Conservation (phyloP, 2,888 invertebrate species). For the Mantis religiosa region DNA sequence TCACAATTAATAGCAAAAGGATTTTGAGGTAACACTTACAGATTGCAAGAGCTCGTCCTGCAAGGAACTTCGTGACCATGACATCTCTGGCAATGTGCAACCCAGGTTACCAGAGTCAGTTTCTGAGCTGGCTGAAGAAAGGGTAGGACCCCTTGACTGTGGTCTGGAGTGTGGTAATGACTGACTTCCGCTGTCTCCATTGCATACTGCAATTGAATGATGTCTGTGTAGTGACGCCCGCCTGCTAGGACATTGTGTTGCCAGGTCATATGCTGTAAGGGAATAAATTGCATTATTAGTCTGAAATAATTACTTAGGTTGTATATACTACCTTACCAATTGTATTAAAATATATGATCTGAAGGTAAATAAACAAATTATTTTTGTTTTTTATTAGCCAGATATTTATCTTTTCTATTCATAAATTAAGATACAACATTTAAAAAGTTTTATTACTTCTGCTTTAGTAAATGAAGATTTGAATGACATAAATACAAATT, state of each 20-base stretch:
- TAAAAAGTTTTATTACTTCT: no score
- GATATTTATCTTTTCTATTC: no score
- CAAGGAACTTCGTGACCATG: conserved; percentile 61
- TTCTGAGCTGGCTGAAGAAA: conserved; percentile 27
- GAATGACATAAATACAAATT: no score
- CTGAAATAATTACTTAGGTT: no score
- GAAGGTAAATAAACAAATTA: no score
- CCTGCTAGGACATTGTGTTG: conserved; percentile 74
- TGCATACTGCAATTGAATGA: conserved; percentile 63
- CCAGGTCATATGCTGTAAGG: conserved; percentile 70
- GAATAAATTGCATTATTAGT: background rate
- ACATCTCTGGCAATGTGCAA: conserved; percentile 49
- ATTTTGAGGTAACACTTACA: conserved; percentile 45
- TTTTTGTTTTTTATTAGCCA: no score
- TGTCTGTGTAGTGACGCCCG: conserved; percentile 65
- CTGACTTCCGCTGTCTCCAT: conserved; percentile 43
- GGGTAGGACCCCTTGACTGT: conserved; percentile 38
- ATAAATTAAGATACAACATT: no score
- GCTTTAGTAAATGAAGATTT: no score
- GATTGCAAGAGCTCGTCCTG: conserved; percentile 66
- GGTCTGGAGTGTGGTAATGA: conserved; percentile 70
- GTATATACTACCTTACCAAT: no score
- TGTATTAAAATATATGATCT: no score
- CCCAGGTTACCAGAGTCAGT: conserved; percentile 47
- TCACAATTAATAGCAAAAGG: no score